Evolutionary conservation across 2,888 invertebrate genomes (phyloP).

Genomic region (Idaea straminata): DNA sequence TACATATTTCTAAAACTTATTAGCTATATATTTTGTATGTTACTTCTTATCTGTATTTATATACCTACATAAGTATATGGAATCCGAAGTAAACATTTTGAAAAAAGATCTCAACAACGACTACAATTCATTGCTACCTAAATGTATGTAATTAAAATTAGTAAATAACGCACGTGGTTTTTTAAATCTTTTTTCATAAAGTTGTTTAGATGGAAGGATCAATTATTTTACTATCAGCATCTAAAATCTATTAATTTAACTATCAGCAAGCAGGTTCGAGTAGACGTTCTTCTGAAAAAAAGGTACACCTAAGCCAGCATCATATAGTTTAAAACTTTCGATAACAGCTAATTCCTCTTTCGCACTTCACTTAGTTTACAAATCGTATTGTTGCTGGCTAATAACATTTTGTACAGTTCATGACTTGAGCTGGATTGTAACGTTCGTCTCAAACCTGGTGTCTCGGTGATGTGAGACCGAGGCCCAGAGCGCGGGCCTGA

Average conservation of each 20-base stretch:
- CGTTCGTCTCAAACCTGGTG: constrained; percentile 49
- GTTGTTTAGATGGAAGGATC: background rate
- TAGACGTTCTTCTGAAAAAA: constrained; percentile 38
- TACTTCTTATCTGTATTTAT: background rate
- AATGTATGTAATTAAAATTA: background rate
- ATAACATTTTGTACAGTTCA: constrained; percentile 41
- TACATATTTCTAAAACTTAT: too few relatives aligned
- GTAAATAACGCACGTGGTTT: background rate
- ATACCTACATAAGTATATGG: too few relatives aligned
- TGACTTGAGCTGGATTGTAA: constrained; percentile 34
- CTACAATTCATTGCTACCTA: background rate
- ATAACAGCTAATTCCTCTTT: constrained; percentile 50
- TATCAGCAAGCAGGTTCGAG: constrained; percentile 52
- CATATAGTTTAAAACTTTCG: constrained; percentile 32
- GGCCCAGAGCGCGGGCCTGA: constrained; percentile 48
- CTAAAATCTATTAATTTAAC: background rate
- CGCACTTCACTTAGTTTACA: constrained; percentile 47
- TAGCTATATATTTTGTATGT: background rate
- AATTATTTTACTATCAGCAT: constrained; percentile 25
- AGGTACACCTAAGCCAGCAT: constrained; percentile 49
- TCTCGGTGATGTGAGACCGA: constrained; percentile 27
- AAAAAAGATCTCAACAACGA: background rate
- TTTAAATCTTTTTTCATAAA: background rate
- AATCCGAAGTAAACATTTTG: background rate
- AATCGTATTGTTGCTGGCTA: constrained; percentile 49